Evolutionary conservation across 2,113 vertebrate genomes (phyloP).

Genomic region (Ciconia stormi): DNA sequence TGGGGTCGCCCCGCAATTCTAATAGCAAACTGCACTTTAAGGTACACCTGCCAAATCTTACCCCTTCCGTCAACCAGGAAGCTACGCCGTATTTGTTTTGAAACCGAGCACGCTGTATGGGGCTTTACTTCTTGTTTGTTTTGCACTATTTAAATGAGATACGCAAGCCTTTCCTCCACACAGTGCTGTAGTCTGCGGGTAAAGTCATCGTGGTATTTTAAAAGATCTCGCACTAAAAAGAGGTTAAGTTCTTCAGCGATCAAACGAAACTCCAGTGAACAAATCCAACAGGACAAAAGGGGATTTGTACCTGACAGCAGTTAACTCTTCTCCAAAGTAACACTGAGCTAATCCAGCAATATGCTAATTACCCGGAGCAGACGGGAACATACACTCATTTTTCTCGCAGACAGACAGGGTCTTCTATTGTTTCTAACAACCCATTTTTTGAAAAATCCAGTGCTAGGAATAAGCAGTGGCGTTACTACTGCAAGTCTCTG

Average conservation of each 20-base stretch:
- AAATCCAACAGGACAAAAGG: not conserved
- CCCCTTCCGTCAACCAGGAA: not conserved
- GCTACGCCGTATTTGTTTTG: rapidly evolving
- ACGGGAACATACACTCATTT: not conserved
- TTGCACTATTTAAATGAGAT: rapidly evolving
- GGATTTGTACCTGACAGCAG: not conserved
- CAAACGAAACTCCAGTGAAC: rapidly evolving
- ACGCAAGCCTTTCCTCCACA: rapidly evolving
- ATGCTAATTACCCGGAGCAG: not conserved
- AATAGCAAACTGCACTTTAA: rapidly evolving
- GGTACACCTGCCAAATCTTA: rapidly evolving
- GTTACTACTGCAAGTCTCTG: rapidly evolving
- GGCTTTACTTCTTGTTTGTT: rapidly evolving
- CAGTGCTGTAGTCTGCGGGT: rapidly evolving
- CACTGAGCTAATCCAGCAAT: not conserved
- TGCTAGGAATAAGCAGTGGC: not conserved
- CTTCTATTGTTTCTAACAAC: not conserved
- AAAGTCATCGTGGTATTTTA: rapidly evolving
- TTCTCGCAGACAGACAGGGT: not conserved
- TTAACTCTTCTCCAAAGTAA: rapidly evolving
- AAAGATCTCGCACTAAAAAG: not conserved
- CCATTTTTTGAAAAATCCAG: not conserved
- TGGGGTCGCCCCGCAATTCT: rapidly evolving
- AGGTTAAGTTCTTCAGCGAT: not conserved
- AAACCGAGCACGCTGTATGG: rapidly evolving